Evolutionary conservation across 2,797 vertebrate genomes (phyloP), one percentile per base, ranked within the genome.

Genomic region (Paguma larvata): DNA sequence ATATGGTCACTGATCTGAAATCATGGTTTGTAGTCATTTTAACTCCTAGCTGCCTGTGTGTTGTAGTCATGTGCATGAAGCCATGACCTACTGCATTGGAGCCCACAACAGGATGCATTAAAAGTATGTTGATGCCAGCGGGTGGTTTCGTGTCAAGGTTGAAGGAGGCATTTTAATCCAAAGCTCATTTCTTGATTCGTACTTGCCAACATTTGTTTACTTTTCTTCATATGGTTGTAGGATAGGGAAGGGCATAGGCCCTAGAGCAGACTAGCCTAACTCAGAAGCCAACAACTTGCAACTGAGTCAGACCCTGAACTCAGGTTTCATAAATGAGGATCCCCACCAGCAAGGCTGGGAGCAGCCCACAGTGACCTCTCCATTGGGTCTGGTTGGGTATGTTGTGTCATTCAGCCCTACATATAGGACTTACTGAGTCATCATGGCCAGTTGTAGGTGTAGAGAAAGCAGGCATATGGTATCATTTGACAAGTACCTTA

Each of bases 21-120:
- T 68, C 10, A 82, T 34, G 65, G 25, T 85, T 82, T 79, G 7
- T 89, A 46, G 67, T 53, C 44, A 73, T 78, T 96, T 90, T 85
- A 78, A 27, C 32, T 67, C 78, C 53, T 14, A 68, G 32, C 23
- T 78, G 14, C 67, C 38, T 41, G 6, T 77, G 21, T 51, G 5
- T 70, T 87, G 68, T 41, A 85, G 0, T 56, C 41, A 18, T 7
- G 4, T 41, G 38, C 59, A 12, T 23, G 30, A 89, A 89, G 63
- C 30, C 48, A 41, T 23, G 34, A 30, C 34, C 53, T 72, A 59
- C 67, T 23, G 25, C n/a, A n/a, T 0, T 32, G 15, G 44, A 4
- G 9, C 34, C 21, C 51, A 34, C 62, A n/a, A 13, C 1, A 6
- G 6, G 1, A 9, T 83, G 0, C 14, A 3, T 30, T 30, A 63